phyloP scores from a whole-genome alignment of 2,797 vertebrate species.

The Neopelma chrysocephalum region DNA sequence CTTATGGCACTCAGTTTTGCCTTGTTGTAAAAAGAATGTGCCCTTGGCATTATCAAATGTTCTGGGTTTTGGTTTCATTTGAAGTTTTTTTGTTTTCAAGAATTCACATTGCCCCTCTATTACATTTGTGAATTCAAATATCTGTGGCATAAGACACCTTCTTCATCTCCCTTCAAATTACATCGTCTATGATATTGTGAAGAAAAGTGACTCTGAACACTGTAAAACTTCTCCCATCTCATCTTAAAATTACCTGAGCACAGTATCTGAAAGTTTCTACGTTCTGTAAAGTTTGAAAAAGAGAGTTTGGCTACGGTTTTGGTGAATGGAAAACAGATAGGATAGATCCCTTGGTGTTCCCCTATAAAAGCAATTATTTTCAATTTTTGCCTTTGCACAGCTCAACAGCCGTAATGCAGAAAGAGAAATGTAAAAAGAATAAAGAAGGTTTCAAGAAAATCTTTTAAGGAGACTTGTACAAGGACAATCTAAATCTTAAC shows the following conservation, averaged over 20 bases:
- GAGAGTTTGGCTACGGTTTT: neutral
- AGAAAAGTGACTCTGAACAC: neutral
- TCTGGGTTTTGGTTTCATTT: neutral
- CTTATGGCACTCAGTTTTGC: neutral
- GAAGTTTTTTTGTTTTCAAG: neutral
- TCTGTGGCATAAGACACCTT: rapidly evolving
- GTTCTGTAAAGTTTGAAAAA: neutral
- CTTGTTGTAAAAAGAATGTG: neutral
- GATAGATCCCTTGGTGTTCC: neutral
- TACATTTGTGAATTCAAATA: neutral
- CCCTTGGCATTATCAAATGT: neutral
- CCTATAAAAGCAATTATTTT: neutral
- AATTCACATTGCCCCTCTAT: neutral
- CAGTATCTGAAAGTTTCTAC: neutral
- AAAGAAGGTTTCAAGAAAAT: neutral
- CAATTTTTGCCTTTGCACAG: neutral
- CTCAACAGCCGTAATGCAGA: neutral
- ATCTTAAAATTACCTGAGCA: neutral
- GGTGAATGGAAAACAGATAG: neutral
- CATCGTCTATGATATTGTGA: neutral
- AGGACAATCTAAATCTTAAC: conserved; percentile 14
- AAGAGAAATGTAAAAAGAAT: neutral
- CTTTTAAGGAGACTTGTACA: neutral
- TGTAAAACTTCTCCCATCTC: neutral
- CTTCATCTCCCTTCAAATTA: neutral